Percentiles rank a stretch among this genome's conserved stretches.
Conservation (phyloP, 2,888 invertebrate species). For the Tetrapedia diversipes region DNA sequence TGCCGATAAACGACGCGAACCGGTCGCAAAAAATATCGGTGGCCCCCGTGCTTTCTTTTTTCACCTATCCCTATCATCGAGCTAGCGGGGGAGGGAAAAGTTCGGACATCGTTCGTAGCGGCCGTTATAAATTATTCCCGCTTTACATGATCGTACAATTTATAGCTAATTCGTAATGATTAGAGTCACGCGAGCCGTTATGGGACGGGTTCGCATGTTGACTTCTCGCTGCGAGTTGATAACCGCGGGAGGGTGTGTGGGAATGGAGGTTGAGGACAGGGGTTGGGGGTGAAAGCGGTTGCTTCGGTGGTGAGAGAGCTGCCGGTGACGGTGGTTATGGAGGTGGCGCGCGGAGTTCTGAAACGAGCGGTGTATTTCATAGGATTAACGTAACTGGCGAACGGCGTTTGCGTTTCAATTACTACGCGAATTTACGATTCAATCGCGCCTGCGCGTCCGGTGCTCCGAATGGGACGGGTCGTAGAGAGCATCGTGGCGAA, state of each 20-base stretch:
- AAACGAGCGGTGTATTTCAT: constrained; percentile 70
- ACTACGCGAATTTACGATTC: constrained; percentile 70
- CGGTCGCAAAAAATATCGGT: background rate
- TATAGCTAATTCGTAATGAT: constrained; percentile 78
- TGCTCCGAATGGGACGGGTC: constrained; percentile 28
- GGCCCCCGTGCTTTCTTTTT: background rate
- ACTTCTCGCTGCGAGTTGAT: constrained; percentile 73
- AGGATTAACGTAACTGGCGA: constrained; percentile 73
- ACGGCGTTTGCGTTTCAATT: constrained; percentile 76
- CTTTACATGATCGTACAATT: constrained; percentile 78
- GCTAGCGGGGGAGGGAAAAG: no score
- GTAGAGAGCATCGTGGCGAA: constrained; percentile 32
- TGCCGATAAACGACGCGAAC: background rate
- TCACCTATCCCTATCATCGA: no score
- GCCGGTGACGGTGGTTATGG: constrained; percentile 43
- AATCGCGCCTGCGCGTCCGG: constrained; percentile 64
- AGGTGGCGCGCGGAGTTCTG: constrained; percentile 40
- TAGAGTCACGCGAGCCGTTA: constrained; percentile 78
- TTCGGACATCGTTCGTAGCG: constrained; percentile 25
- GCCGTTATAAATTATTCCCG: constrained; percentile 73
- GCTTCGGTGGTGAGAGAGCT: constrained; percentile 7
- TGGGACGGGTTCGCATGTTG: constrained; percentile 72
- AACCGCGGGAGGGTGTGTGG: constrained; percentile 60
- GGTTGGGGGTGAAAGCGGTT: constrained; percentile 12
- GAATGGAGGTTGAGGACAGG: background rate